These are phyloP conservation scores for Aegotheles bennettii DNA, from an alignment of 2,113 vertebrate species.

Conservation along the genomic window DNA sequence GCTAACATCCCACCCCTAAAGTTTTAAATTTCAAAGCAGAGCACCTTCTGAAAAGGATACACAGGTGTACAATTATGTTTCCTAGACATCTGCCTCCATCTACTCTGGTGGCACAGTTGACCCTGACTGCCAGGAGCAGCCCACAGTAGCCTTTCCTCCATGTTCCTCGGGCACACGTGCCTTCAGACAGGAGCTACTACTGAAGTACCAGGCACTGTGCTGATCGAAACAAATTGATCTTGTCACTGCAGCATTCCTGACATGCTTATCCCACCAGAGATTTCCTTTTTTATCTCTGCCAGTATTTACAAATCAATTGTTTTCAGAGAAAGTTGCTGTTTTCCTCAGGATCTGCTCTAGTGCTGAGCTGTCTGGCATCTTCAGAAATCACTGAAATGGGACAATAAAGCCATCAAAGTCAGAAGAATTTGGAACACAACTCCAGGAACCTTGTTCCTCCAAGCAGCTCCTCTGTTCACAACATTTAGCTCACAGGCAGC, in stretches of 20 bases:
- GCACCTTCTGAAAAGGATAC: not conserved
- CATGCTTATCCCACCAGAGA: not conserved
- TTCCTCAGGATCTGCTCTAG: not conserved
- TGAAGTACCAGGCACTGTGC: fast-evolving
- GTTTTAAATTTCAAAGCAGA: constrained; percentile 47
- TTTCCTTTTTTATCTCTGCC: not conserved
- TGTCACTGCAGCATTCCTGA: not conserved
- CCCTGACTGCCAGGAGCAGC: not conserved
- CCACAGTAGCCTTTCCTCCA: not conserved
- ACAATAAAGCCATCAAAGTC: not conserved
- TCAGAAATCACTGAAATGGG: not conserved
- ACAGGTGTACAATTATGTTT: constrained; percentile 6
- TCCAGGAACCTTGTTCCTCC: not conserved
- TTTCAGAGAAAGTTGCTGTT: not conserved
- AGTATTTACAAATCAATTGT: not conserved
- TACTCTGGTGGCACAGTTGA: not conserved
- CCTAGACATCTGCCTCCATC: not conserved
- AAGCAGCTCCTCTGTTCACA: not conserved
- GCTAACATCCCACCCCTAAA: constrained; percentile 36
- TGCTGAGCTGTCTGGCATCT: not conserved
- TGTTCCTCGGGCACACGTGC: not conserved
- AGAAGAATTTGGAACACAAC: not conserved
- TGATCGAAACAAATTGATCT: not conserved
- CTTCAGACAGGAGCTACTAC: not conserved
- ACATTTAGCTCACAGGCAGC: not conserved